Conservation (phyloP, 2,888 invertebrate genomes). For the Sesamia inferens region DNA sequence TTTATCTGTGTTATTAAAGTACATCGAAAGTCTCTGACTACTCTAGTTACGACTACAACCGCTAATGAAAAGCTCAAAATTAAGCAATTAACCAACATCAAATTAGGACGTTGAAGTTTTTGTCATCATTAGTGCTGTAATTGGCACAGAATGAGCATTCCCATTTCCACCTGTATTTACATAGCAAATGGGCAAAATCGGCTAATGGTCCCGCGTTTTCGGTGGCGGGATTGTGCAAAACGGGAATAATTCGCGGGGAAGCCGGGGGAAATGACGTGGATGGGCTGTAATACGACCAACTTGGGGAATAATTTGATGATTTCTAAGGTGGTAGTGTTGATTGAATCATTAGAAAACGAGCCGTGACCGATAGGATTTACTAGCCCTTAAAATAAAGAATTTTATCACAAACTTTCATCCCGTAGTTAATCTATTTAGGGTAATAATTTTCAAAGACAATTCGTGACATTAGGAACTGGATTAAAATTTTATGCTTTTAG, state of each 20-base stretch:
- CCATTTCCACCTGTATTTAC: conserved; percentile 71
- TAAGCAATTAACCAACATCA: conserved; percentile 52
- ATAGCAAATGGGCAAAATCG: conserved; percentile 68
- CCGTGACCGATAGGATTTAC: neutral
- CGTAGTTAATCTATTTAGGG: no score
- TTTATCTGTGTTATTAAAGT: neutral
- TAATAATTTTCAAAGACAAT: neutral
- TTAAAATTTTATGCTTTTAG: neutral
- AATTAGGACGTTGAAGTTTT: conserved; percentile 60
- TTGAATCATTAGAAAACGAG: neutral
- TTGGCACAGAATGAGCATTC: conserved; percentile 65
- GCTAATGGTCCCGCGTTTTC: conserved; percentile 60
- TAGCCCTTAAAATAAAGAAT: neutral
- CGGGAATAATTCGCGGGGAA: conserved; percentile 31
- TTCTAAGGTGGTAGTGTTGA: neutral
- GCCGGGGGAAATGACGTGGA: neutral
- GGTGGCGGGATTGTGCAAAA: conserved; percentile 36
- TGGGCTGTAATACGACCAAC: conserved; percentile 24
- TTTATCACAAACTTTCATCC: neutral
- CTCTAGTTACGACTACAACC: neutral
- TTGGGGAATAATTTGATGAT: conserved; percentile 2
- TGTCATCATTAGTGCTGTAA: conserved; percentile 65
- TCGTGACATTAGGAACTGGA: neutral
- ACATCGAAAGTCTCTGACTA: neutral
- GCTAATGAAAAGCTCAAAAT: conserved; percentile 54